Base-by-base conservation (phyloP, 2,888 invertebrate genomes). In the Augochlorella aurata region DNA sequence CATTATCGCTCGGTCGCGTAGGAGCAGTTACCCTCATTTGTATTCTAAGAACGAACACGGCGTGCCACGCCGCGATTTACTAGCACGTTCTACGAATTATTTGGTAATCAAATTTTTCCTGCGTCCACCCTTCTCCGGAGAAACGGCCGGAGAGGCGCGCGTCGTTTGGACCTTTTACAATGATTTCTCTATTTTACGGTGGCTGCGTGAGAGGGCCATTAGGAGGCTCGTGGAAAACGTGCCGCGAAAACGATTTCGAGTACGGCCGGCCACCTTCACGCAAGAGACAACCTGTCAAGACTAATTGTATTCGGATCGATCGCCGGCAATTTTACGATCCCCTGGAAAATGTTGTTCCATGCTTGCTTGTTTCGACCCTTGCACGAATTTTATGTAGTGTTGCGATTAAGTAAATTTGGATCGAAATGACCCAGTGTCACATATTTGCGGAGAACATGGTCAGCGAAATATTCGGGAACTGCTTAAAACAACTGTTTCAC, bases 51-150 rank as follows among this genome's bases (percentile, higher is more conserved):
- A 90, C 91, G 90, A 86, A 79, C 84, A 87, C 54, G 54, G 79
- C 86, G 85, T 79, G 85, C 79, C 84, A 79, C 44, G 89, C 91
- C 91, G 90, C 92, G 92, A 93, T 92, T 93, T 91, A 92, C 91
- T 92, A 93, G 92, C 93, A 93, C 93, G 93, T 93, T 90, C 90
- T 89, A 91, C 92, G 92, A 93, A 93, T 93, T 93, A 93, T 93
- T 93, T 93, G 91, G 93, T 93, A 93, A 93, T 93, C 93, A 93
- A 93, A 93, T 93, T 93, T 93, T 90, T 88, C 89, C 76, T 65
- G 75, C 76, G 65, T 70, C 77, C 75, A 68, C 85, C 83, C 82
- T 79, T 82, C 72, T 75, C 79, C 74, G 77, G 84, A 85, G 79
- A 81, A 81, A 85, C 79, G 85, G 77, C 71, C 72, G 74, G 79